phyloP scores from a whole-genome alignment of 2,797 vertebrate species.

The Macrochelys suwanniensis region DNA sequence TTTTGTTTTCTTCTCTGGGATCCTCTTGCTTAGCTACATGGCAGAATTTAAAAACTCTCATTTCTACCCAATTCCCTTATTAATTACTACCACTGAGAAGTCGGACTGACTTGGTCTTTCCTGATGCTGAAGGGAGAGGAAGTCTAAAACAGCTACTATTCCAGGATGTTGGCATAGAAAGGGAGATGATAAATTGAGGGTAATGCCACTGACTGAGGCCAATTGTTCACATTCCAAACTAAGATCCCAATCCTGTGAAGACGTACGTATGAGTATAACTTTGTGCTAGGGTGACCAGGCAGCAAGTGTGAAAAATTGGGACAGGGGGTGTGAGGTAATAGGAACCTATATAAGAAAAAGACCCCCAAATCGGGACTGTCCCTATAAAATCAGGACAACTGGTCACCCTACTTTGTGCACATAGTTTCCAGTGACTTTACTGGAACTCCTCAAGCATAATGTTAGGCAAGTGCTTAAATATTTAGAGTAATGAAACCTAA shows the following conservation, averaged over 20 bases:
- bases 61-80: neutral
- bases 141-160: neutral
- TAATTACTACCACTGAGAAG: neutral
- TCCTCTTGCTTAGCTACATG: neutral
- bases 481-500: neutral
- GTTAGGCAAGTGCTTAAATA: neutral
- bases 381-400: too few relatives aligned
- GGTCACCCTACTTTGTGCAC: neutral
- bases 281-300: neutral
- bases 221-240: neutral
- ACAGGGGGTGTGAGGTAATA: too few relatives aligned
- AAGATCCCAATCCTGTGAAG: neutral
- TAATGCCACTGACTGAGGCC: neutral
- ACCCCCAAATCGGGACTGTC: too few relatives aligned
- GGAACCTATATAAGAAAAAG: too few relatives aligned
- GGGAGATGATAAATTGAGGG: neutral
- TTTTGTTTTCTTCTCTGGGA: neutral
- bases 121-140: neutral
- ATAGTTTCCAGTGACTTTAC: neutral
- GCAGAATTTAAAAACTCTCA: neutral
- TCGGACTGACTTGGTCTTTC: neutral
- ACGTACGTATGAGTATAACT: accelerated
- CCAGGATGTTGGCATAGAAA: neutral
- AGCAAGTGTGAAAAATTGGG: too few relatives aligned
- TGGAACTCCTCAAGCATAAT: neutral